Evolutionary conservation across 2,888 invertebrate species (phyloP), one percentile per base, ranked within the genome.

Genomic region (Eucera pruinosa): DNA sequence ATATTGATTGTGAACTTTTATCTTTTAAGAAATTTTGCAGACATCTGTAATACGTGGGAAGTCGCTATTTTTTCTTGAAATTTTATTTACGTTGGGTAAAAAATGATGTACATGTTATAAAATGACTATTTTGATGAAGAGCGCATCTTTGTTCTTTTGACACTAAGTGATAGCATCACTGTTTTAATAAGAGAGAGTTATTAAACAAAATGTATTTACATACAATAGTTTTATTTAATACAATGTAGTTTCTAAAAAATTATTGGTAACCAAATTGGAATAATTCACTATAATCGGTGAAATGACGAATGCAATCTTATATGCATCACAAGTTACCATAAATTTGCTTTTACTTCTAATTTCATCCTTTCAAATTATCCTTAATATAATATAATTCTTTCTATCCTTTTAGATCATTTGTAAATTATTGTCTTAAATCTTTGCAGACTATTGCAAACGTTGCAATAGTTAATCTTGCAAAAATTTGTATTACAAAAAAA

Each of bases 361-460:
- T n/a, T 27, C 27, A 27, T n/a, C 27, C 25, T 27, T 5, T 15
- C 15, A 0, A 15, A 4, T 5, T 15, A 41, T 4, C n/a, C 2
- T 27, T 27, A 7, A 43, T 41, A 23, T n/a, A n/a, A n/a, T n/a
- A n/a, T n/a, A n/a, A n/a, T n/a, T n/a, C 57, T 58, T 48, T 6
- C 30, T 52, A 57, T 66, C 36, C 36, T 66, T 66, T 55, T 18
- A 20, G 18, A 66, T 18, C 25, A 25, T 33, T 4, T 66, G 6
- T 6, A n/a, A 43, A 64, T 20, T 20, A 23, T 1, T 66, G 3
- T 4, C 9, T n/a, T n/a, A 45, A 66, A 57, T 57, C n/a, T n/a
- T n/a, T n/a, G n/a, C 39, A 47, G 55, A 45, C n/a, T 47, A 6
- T 20, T 23, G 15, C 41, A 4, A 15, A 15, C 4, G 15, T 41